phyloP scores from a whole-genome alignment of 2,888 invertebrate genomes.

The Panopea generosa region DNA sequence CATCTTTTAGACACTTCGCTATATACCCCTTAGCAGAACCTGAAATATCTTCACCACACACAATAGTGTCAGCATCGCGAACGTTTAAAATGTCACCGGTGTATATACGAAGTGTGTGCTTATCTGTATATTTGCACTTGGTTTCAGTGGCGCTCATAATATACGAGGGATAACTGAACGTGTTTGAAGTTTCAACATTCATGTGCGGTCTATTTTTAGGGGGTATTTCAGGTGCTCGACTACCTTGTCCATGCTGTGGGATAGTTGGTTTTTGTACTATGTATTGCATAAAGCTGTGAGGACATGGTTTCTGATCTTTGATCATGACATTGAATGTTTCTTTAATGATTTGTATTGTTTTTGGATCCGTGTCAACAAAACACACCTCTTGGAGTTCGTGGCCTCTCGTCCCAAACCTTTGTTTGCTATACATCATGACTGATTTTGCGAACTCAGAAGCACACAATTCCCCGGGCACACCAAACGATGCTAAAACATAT shows the following conservation, averaged over 20 bases:
- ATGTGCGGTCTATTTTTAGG: too few species aligned
- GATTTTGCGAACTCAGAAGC: constrained; percentile 59
- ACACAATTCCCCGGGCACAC: constrained; percentile 63
- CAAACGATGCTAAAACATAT: constrained; percentile 70
- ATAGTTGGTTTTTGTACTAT: too few species aligned
- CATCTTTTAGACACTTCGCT: constrained; percentile 12
- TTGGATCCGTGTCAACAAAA: constrained; percentile 59
- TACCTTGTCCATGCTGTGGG: too few species aligned
- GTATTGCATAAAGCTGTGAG: neutral
- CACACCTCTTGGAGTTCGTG: constrained; percentile 52
- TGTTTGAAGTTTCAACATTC: too few species aligned
- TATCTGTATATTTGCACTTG: constrained; percentile 3
- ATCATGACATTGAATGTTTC: constrained; percentile 14
- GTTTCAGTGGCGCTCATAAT: too few species aligned
- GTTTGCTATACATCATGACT: constrained; percentile 22
- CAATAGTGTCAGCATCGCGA: constrained; percentile 19
- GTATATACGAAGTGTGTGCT: constrained; percentile 10
- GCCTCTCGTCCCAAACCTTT: neutral
- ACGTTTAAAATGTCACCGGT: constrained; percentile 18
- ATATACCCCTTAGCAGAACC: constrained; percentile 13
- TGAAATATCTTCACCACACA: constrained; percentile 35
- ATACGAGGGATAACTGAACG: too few species aligned
- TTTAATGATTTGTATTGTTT: constrained; percentile 48
- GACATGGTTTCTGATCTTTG: neutral
- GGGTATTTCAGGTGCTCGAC: too few species aligned